A percentile compares a stretch with the other conserved stretches of the same genome.
Conservation (phyloP, 2,797 vertebrate species). For the Oophaga sylvatica region DNA sequence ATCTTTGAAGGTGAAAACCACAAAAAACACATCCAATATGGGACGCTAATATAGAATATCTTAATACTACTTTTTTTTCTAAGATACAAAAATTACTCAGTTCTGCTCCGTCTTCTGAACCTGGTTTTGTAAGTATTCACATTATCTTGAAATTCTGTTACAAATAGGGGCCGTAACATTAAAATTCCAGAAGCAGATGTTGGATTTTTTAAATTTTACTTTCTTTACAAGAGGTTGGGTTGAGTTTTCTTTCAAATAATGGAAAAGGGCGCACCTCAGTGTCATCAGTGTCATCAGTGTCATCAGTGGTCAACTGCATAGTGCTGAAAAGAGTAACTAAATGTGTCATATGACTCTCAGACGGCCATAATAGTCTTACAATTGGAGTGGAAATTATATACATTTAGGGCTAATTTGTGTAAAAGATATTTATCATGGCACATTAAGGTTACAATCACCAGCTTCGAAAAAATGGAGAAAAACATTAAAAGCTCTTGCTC, state of each 20-base stretch:
- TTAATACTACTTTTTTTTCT: neutral
- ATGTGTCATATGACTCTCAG: neutral
- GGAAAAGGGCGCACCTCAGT: neutral
- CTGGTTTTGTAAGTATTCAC: neutral
- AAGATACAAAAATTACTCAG: neutral
- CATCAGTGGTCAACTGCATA: neutral
- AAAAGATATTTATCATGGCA: neutral
- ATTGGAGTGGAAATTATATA: neutral
- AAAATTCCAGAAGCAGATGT: neutral
- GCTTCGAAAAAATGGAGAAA: no score
- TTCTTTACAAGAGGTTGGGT: neutral
- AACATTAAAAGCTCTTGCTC: no score
- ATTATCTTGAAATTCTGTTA: neutral
- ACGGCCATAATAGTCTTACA: neutral
- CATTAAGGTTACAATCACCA: neutral
- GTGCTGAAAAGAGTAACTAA: neutral
- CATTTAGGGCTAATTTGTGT: neutral
- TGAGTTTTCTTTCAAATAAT: neutral
- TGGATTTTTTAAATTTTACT: neutral
- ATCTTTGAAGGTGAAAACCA: no score
- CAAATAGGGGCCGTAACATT: neutral
- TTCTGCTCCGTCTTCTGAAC: neutral
- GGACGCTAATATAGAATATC: neutral
- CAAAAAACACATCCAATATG: no score
- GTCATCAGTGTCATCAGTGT: neutral